Conservation (phyloP, 2,113 vertebrate genomes). For the Podilymbus podiceps region DNA sequence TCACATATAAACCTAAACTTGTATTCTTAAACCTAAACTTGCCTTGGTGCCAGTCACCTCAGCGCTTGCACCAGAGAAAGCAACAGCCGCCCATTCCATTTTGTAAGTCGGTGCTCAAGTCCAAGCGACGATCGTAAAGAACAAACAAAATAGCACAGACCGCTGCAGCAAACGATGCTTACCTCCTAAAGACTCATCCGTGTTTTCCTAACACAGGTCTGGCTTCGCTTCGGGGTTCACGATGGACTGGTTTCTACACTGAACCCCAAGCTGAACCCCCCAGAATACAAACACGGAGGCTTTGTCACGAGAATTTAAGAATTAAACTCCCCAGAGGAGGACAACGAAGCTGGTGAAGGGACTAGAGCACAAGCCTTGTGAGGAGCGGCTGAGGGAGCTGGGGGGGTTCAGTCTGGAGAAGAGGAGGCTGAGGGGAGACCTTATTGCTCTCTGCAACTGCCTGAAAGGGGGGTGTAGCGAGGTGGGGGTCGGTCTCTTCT, state of each 20-base stretch:
- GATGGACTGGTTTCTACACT: not conserved
- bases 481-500: no score
- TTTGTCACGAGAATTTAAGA: not conserved
- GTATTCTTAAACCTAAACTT: not conserved
- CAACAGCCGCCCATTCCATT: not conserved
- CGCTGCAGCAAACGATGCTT: not conserved
- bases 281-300: not conserved
- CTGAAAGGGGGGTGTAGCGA: no score
- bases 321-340: not conserved
- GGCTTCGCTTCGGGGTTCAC: not conserved
- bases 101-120: not conserved
- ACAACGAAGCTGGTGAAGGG: no score
- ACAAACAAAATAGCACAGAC: not conserved
- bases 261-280: not conserved
- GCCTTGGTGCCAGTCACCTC: not conserved
- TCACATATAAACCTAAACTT: not conserved
- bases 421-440: no score
- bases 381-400: no score
- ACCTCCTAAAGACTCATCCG: not conserved
- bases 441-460: no score
- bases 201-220: not conserved
- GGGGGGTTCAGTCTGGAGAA: no score
- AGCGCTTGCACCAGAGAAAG: not conserved
- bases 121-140: not conserved
- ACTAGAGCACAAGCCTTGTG: no score